Base-by-base conservation (phyloP, 2,113 vertebrate genomes). In the Kobus ellipsiprymnus region DNA sequence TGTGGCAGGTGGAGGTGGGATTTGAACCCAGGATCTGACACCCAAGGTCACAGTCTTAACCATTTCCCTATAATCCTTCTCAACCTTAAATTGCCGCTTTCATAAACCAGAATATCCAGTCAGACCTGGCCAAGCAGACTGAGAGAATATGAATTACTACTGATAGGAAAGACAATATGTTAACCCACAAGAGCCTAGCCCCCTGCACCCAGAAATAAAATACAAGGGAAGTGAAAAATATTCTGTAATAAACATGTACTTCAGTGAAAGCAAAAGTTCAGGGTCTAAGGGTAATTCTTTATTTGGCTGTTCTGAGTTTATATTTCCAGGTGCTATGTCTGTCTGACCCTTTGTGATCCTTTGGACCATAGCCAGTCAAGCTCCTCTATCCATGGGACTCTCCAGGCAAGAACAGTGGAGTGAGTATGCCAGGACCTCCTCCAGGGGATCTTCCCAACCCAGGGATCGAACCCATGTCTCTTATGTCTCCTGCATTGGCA, bases 131-230 rank as follows among this genome's bases (percentile, higher is more conserved):
- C 23, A 48, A 52, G 87, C 12, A 90, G 44, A 64, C 21, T 89
- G 33, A 86, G 19, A 83, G 86, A 78, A 29, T 8, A 29, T 25
- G 36, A 64, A 60, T 86, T 84, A 81, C 3, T 10, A 23, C 14
- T 94, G 52, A 67, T 2, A 90, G 59, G 21, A 54, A 40, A 93
- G 52, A 92, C 46, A 54, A 44, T 8, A 17, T 88, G 55, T 46
- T 74, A 88, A 80, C 50, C 50, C 16, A 64, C 11, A 77, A 27
- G 33, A 83, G 90, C 16, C 62, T 50, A 33, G 81, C n/a, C 9
- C 14, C 64, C 89, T 27, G 95, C 64, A 97, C 4, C 27, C 48
- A 84, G 71, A 96, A 96, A 55, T 92, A 74, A 96, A 97, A 62
- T 82, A 85, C 21, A 93, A 93, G 84, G 14, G 40, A 77, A 93